Evolutionary conservation across 2,797 vertebrate species (phyloP).

Genomic region (Falco berigora): DNA sequence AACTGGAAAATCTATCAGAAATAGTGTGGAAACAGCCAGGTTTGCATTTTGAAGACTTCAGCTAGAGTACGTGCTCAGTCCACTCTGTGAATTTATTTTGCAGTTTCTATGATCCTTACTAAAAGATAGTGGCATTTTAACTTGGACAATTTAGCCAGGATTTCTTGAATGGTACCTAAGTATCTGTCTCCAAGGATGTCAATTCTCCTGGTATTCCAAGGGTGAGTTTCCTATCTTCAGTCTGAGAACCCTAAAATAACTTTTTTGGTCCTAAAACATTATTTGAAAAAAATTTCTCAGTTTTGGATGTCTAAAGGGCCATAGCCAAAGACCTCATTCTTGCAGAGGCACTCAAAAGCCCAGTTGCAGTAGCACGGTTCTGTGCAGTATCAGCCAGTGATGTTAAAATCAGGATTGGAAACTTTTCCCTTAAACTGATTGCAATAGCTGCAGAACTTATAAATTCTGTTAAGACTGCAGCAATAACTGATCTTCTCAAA

Average conservation of each 20-base stretch:
- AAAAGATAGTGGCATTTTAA: not conserved
- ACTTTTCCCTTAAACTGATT: not conserved
- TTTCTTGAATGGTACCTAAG: not conserved
- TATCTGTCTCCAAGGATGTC: not conserved
- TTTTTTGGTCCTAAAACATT: not conserved
- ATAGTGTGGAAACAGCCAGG: not conserved
- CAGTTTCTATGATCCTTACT: not conserved
- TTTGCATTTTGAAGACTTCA: conserved; percentile 32
- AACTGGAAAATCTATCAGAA: conserved; percentile 41
- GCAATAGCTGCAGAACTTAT: not conserved
- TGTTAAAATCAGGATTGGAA: not conserved
- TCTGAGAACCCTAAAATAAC: not conserved
- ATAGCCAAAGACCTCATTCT: not conserved
- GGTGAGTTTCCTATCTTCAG: not conserved
- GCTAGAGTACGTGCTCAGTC: not conserved
- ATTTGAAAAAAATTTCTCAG: not conserved
- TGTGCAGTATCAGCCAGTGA: accelerated
- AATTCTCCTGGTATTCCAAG: not conserved
- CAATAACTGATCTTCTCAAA: not conserved
- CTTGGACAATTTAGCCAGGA: not conserved
- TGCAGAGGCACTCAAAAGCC: not conserved
- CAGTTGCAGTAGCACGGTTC: not conserved
- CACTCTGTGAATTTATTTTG: not conserved
- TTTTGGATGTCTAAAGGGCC: not conserved
- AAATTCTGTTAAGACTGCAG: not conserved